phyloP scores from a whole-genome alignment of 2,888 invertebrate genomes.

The Galerucella pusilla region DNA sequence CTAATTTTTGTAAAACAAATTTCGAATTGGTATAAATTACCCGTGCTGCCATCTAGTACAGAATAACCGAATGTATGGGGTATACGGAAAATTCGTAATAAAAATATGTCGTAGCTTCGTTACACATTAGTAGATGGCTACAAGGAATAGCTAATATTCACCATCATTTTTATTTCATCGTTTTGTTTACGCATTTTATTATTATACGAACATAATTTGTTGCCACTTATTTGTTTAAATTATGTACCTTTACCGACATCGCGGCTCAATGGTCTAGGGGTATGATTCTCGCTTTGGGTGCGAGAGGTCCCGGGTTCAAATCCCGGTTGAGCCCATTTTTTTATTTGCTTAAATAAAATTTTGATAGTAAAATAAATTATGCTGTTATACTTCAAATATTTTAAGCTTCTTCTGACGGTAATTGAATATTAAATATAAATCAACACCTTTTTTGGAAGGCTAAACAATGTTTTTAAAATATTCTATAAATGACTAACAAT shows the following conservation, averaged over 20 bases:
- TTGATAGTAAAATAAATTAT: too few relatives aligned
- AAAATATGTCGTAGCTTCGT: background rate
- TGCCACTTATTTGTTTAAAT: background rate
- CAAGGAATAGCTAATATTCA: background rate
- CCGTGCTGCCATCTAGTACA: too few relatives aligned
- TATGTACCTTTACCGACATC: background rate
- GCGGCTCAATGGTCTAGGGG: slow-evolving; percentile 67
- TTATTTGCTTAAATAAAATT: background rate
- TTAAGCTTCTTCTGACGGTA: too few relatives aligned
- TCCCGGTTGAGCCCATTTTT: slow-evolving; percentile 64
- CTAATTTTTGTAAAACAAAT: too few relatives aligned
- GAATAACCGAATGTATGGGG: too few relatives aligned
- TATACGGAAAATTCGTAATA: background rate
- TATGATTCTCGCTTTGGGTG: slow-evolving; percentile 67
- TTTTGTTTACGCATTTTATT: background rate
- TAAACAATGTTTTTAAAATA: too few relatives aligned
- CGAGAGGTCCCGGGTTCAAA: slow-evolving; percentile 67
- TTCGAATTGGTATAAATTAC: too few relatives aligned
- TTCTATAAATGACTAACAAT: too few relatives aligned
- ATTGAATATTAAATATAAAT: too few relatives aligned
- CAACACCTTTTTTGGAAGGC: too few relatives aligned
- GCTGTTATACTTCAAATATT: too few relatives aligned
- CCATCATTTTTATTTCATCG: background rate
- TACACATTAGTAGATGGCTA: background rate
- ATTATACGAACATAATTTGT: background rate